phyloP scores from a whole-genome alignment of 2,888 invertebrate species.

The Calliphora vomitoria region DNA sequence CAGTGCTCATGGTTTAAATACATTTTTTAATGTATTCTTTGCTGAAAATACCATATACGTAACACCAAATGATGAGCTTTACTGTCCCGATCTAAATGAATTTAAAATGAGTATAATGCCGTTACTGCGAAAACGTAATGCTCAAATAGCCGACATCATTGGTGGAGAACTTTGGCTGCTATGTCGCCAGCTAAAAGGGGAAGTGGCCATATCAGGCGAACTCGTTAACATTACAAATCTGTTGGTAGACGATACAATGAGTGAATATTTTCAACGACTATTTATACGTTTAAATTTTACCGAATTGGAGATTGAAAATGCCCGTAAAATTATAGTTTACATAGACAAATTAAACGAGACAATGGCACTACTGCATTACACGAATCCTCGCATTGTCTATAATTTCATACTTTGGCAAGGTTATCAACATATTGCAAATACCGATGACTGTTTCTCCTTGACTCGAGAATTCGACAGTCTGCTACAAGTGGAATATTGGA shows the following conservation, averaged over 20 bases:
- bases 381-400: conserved; percentile 79
- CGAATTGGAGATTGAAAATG: conserved; percentile 74
- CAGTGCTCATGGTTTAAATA: conserved; percentile 79
- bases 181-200: conserved; percentile 77
- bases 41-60: conserved; percentile 80
- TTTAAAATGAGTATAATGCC: conserved; percentile 73
- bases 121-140: conserved; percentile 75
- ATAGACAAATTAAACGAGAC: conserved; percentile 75
- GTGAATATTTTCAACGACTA: conserved; percentile 78
- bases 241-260: conserved; percentile 74
- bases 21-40: conserved; percentile 80
- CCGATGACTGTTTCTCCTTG: conserved; percentile 78
- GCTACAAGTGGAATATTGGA: conserved; percentile 81
- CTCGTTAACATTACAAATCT: conserved; percentile 46
- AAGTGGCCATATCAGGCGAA: conserved; percentile 47
- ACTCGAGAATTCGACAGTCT: conserved; percentile 79
- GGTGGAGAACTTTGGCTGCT: conserved; percentile 79
- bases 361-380: conserved; percentile 76
- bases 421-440: conserved; percentile 75
- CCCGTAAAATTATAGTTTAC: conserved; percentile 78
- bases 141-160: conserved; percentile 79
- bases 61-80: conserved; percentile 76
- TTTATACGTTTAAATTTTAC: conserved; percentile 78
- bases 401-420: conserved; percentile 82
- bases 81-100: conserved; percentile 76